phyloP scores from a whole-genome alignment of 2,113 vertebrate genomes.

The Capreolus pygargus region DNA sequence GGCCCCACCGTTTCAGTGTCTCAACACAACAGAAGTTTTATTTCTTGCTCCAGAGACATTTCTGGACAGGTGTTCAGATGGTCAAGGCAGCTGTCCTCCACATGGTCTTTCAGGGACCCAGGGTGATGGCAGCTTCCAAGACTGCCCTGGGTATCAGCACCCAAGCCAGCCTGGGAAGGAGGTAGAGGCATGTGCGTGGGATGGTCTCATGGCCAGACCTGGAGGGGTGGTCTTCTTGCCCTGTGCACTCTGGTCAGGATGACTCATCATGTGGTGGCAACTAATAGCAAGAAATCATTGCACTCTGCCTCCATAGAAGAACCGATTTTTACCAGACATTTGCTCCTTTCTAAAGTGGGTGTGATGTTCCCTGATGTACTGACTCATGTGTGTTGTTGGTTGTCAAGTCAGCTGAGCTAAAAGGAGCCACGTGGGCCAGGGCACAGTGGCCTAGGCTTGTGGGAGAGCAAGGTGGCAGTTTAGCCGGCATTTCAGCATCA shows the following conservation, averaged over 20 bases:
- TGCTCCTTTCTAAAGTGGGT: neutral
- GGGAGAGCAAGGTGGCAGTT: neutral
- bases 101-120: neutral
- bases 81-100: neutral
- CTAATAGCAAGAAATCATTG: neutral
- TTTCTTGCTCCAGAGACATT: neutral
- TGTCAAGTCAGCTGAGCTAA: neutral
- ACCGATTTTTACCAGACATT: neutral
- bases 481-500: neutral
- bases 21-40: neutral
- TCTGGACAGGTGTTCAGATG: neutral
- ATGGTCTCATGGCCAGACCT: neutral
- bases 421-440: neutral
- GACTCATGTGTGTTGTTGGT: neutral
- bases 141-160: fast-evolving
- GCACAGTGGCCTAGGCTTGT: neutral
- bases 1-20: neutral
- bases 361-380: neutral
- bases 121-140: neutral
- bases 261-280: neutral
- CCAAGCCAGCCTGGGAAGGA: neutral
- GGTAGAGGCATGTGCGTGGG: fast-evolving
- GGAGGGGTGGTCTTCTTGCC: neutral
- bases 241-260: neutral
- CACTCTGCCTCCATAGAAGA: neutral